Evolutionary conservation across 2,113 vertebrate genomes (phyloP), one percentile per base, ranked within the genome.

Genomic region (Prochilodus magdalenae): DNA sequence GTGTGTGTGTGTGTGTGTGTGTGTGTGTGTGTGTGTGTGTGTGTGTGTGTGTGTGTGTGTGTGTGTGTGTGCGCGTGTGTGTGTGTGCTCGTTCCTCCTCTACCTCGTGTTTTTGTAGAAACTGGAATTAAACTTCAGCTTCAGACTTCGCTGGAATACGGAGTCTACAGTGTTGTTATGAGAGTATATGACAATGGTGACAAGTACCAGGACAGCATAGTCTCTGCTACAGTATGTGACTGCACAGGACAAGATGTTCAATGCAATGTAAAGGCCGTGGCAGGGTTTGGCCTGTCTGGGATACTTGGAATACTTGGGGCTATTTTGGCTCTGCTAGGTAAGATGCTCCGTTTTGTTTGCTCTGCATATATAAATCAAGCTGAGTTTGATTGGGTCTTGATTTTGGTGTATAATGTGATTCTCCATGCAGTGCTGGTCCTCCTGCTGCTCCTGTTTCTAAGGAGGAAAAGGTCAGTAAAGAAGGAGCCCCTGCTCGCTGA

Each of bases 251-350:
- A 66, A 0, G 73, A 90, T 0, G 53, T 77, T 10, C 55, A 71
- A 73, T 96, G 95, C 0, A 15, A 36, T 47, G 36, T 26, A 0
- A 44, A 62, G 0, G 14, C 0, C 0, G 36, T 4, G 0, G 89
- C 69, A 0, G 90, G 73, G 0, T 0, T 94, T 5, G 86, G 86
- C 0, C 84, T 98, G 29, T 87, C 96, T 0, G 88, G 90, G 27
- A 96, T 99, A 70, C 92, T 98, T 60, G 97, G 96, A 55, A 94
- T 99, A 85, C 93, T 99, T 0, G 97, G 95, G 2, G 96, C 94
- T 11, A 93, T 98, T 85, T 89, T 99, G 30, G 89, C 94, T 0
- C 89, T 99, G 63, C 91, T 98, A 60, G 91, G 98, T 99, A 93
- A 95, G 93, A 18, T 49, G 0, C n/a, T 51, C 36, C 36, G 36